Conservation (phyloP, 2,888 invertebrate species). For the Iphiclides podalirius region DNA sequence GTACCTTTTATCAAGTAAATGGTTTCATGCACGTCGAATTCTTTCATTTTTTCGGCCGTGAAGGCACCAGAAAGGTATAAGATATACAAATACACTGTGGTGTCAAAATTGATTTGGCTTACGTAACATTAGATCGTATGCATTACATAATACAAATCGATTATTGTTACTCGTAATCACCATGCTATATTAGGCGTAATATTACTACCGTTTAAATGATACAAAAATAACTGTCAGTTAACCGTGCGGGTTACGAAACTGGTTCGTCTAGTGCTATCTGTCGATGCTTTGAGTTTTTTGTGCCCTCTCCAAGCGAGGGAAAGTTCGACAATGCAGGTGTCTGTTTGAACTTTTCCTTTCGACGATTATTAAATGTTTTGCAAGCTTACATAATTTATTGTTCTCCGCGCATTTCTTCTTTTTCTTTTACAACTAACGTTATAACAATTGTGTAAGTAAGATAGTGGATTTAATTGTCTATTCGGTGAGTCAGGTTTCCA, state of each 20-base stretch:
- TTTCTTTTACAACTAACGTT: background rate
- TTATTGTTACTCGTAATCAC: conserved; percentile 12
- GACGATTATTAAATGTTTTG: conserved; percentile 1
- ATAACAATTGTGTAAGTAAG: no score
- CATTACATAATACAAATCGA: conserved; percentile 5
- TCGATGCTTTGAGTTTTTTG: conserved; percentile 9
- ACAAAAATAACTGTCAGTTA: conserved; percentile 18
- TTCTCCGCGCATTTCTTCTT: background rate
- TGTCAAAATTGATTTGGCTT: conserved; percentile 11
- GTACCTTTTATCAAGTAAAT: no score
- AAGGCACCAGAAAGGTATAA: no score
- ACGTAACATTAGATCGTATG: conserved; percentile 1
- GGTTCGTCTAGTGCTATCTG: conserved; percentile 7
- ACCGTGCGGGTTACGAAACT: conserved; percentile 19
- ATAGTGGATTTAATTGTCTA: no score
- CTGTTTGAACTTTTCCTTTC: background rate
- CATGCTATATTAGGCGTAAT: conserved; percentile 7
- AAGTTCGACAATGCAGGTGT: conserved; percentile 9
- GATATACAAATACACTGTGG: no score
- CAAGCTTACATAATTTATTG: background rate
- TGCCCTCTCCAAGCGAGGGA: conserved; percentile 1
- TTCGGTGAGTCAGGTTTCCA: no score
- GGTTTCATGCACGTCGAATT: no score
- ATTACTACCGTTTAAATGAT: conserved; percentile 16
- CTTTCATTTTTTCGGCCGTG: no score